These are phyloP conservation scores for Punctoribates punctum DNA, from an alignment of 2,888 invertebrate genomes.

Conservation along the genomic window DNA sequence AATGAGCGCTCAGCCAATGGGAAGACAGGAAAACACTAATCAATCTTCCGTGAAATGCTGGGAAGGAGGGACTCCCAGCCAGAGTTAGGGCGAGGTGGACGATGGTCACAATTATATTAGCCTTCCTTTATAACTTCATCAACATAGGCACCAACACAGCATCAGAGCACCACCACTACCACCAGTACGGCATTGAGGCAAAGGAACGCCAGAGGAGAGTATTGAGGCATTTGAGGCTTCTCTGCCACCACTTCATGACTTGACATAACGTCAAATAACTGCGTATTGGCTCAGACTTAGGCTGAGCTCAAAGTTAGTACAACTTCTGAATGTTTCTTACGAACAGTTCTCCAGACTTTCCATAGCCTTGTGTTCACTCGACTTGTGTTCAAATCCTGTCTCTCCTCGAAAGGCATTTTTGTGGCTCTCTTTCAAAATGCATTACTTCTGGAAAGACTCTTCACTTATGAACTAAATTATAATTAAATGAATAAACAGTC, in stretches of 20 bases:
- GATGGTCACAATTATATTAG: slow-evolving; percentile 26
- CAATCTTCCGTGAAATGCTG: slow-evolving; percentile 25
- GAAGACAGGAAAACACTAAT: neutral
- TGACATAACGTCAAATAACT: slow-evolving; percentile 17
- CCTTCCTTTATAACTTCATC: slow-evolving; percentile 31
- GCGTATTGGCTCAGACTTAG: neutral
- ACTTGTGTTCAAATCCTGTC: neutral
- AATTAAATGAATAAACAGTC: neutral
- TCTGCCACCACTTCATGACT: neutral
- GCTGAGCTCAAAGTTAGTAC: neutral
- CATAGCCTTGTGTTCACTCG: slow-evolving; percentile 6
- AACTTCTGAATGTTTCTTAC: neutral
- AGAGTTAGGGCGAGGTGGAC: slow-evolving; percentile 26
- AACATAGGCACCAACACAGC: neutral
- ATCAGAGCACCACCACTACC: neutral
- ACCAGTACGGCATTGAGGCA: neutral
- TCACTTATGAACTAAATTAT: slow-evolving; percentile 7
- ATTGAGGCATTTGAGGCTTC: neutral
- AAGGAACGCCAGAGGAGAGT: neutral
- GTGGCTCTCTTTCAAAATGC: neutral
- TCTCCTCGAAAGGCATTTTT: neutral
- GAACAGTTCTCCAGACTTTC: neutral
- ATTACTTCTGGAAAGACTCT: neutral
- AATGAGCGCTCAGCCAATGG: slow-evolving; percentile 10
- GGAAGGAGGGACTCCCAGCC: neutral